These are phyloP conservation scores for Fragum fragum DNA, from an alignment of 2,888 invertebrate genomes.

Conservation along the genomic window DNA sequence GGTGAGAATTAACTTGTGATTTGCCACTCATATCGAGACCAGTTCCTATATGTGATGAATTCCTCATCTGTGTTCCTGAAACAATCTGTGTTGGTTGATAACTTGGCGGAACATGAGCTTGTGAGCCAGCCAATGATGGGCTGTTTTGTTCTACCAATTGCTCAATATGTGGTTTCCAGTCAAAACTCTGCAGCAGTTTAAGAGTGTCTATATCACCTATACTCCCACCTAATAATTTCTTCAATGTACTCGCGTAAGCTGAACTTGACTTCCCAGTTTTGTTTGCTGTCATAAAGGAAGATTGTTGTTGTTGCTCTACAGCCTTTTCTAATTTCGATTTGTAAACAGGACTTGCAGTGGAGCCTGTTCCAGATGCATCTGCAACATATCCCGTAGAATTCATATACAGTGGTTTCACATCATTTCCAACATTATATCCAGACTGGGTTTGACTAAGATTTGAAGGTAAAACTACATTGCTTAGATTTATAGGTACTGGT, in stretches of 20 bases:
- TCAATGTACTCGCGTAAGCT: neutral
- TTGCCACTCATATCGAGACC: neutral
- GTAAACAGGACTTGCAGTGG: conserved; percentile 37
- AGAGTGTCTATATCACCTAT: neutral
- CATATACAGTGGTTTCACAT: neutral
- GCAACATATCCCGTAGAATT: neutral
- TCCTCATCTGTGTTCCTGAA: neutral
- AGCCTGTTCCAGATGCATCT: neutral
- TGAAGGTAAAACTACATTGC: neutral
- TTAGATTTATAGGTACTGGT: conserved; percentile 20
- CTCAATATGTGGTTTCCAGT: neutral
- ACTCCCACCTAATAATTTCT: conserved; percentile 10
- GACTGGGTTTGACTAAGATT: neutral
- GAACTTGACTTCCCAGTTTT: neutral
- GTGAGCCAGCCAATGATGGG: neutral
- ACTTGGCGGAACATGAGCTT: neutral
- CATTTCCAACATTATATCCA: neutral
- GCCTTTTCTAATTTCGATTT: conserved; percentile 63
- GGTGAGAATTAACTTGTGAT: neutral
- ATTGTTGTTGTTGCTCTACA: conserved; percentile 41
- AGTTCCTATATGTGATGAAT: neutral
- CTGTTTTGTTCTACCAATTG: neutral
- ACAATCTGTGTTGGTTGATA: neutral
- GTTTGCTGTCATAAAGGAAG: neutral
- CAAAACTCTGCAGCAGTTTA: neutral